Evolutionary conservation across 2,113 vertebrate species (phyloP), one percentile per base, ranked within the genome.

Genomic region (Oncorhynchus tshawytscha): DNA sequence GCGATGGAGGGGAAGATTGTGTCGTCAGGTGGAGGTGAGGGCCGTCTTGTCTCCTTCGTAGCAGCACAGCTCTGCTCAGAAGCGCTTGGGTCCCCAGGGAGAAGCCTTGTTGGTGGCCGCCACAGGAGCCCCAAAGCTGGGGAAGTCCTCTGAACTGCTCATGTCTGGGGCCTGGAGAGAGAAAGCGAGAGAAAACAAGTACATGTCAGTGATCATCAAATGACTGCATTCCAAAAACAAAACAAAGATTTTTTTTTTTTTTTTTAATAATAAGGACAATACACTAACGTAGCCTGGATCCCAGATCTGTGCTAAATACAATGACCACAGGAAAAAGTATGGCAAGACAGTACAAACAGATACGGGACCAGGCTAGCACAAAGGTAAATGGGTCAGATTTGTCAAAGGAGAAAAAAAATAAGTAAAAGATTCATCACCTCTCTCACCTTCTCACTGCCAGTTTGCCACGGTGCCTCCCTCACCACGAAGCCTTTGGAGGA

Each of bases 71-170:
- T 92, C 88, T 97, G 93, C 84, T 92, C 88, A 98, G 93, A 99
- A 99, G 91, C 97, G 97, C 85, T 99, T 99, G 69, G 98, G 97
- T 86, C 98, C 98, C 98, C 98, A 99, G 29, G 97, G 96, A 80
- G 97, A 97, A 80, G 97, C 91, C 84, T 91, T 94, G 86, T n/a
- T 24, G 22, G 95, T 94, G 79, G 96, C 92, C 70, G 96, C 94
- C 86, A 99, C 96, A 70, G 98, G 96, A 84, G 97, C 95, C 82
- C 98, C 97, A 82, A 99, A 99, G 90, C 96, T 99, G 78, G 98
- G 98, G 80, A 99, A 99, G 75, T 99, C 98, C 93, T 98, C 98
- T 48, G 97, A 97, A 90, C 97, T 99, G 94, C 95, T 98, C 98
- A 99, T 96, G 68, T 99, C 98, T 12, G 97, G 98, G 79, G 98